Conservation (phyloP, 2,797 vertebrate genomes). For the Poecile montanus region DNA sequence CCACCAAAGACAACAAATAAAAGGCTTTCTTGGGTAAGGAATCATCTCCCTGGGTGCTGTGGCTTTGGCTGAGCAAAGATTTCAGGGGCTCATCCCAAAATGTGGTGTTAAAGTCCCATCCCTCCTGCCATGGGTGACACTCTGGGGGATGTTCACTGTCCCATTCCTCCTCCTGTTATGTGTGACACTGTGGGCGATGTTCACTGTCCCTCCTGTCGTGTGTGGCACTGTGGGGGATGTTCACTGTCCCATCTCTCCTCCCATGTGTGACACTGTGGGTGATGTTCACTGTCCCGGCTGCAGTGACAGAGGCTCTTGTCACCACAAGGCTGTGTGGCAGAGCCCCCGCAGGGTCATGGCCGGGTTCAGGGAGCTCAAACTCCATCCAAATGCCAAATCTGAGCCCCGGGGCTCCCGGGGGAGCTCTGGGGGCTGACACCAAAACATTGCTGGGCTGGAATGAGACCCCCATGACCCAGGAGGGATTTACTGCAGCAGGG, state of each 20-base stretch:
- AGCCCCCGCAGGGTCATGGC: not conserved
- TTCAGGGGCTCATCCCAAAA: not conserved
- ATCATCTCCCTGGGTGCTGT: not conserved
- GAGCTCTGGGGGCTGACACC: not conserved
- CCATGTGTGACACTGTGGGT: no score
- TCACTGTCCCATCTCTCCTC: not conserved
- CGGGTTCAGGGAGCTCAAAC: not conserved
- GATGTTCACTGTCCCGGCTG: not conserved
- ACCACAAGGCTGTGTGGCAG: not conserved
- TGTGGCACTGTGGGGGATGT: rapidly evolving
- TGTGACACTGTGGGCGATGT: no score
- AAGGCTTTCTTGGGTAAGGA: not conserved
- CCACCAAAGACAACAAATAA: not conserved
- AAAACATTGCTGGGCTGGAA: slow-evolving; percentile 33
- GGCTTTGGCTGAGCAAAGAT: not conserved
- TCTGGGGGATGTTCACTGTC: rapidly evolving
- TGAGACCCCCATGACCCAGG: slow-evolving; percentile 7
- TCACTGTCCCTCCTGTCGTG: not conserved
- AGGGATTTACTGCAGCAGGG: slow-evolving; percentile 25
- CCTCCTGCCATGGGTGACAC: rapidly evolving
- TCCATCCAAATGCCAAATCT: not conserved
- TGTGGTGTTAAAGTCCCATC: rapidly evolving
- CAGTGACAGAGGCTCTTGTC: not conserved
- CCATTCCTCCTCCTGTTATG: not conserved
- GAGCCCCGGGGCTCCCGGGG: not conserved